Evolutionary conservation across 2,797 vertebrate genomes (phyloP), one percentile per base, ranked within the genome.

Genomic region (Rhodeus uyekii): DNA sequence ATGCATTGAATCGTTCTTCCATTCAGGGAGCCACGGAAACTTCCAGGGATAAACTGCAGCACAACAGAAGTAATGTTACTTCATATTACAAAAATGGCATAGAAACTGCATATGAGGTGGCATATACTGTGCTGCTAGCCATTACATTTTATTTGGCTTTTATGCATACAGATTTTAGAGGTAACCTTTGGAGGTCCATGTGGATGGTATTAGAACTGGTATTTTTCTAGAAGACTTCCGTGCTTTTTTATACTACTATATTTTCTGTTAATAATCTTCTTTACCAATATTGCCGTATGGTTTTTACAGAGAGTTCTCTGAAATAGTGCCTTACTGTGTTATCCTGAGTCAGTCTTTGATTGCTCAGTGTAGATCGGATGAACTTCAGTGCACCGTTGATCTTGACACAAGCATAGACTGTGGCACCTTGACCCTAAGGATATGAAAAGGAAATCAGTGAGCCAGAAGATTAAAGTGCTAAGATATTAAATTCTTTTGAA

Each of bases 1-100:
- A 55, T 38, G 71, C 71, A 74, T 16, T 74, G 71, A 38, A 74
- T 74, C 29, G 8, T 74, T 38, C 12, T 55, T 55, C 22, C 22
- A 10, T 9, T 74, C 6, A 74, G 2, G 0, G 22, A 55, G 4
- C 71, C 71, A 38, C 13, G 3, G 7, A 74, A 36, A 16, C 32
- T 24, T 74, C 48, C 71, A 3, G 71, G 71, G 4, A 1, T 55
- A 8, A 74, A 74, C 71, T 74, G 48, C 71, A 73, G 13, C 71
- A 73, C 4, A 12, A 38, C 32, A 55, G 32, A 74, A 18, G 4
- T 34, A 34, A 34, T n/a, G 19, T 13, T 14, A 12, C 2, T n/a
- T 6, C 22, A 34, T 32, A 29, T 50, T 8, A 36, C 12, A 50
- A 19, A 46, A 16, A 29, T 69, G 24, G 8, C 44, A 53, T 10